phyloP scores from a whole-genome alignment of 2,888 invertebrate genomes.

The Pelosia muscerda region DNA sequence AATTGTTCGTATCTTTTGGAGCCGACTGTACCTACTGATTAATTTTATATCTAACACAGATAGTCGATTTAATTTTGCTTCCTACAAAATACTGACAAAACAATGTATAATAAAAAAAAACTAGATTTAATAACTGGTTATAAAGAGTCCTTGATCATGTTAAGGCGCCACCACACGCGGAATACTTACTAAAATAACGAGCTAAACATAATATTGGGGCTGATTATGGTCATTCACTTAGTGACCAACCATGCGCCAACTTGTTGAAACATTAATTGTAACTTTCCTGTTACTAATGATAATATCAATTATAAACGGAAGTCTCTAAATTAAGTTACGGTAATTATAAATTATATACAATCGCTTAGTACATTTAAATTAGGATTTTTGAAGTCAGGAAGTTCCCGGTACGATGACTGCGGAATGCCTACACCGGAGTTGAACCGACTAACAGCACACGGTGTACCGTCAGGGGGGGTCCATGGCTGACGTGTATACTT shows the following conservation, averaged over 20 bases:
- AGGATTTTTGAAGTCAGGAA: background rate
- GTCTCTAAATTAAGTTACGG: background rate
- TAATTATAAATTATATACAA: background rate
- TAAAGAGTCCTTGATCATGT: background rate
- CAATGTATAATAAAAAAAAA: background rate
- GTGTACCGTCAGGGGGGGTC: background rate
- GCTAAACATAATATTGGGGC: background rate
- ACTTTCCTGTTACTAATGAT: background rate
- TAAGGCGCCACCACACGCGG: background rate
- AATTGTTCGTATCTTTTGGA: too few species aligned
- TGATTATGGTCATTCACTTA: background rate
- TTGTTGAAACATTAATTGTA: background rate
- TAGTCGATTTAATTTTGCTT: too few species aligned
- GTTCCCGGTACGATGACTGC: background rate
- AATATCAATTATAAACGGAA: constrained; percentile 1
- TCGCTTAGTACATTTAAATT: background rate
- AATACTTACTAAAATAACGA: too few species aligned
- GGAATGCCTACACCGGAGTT: background rate
- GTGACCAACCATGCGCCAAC: constrained; percentile 3
- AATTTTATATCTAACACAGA: too few species aligned
- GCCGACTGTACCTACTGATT: too few species aligned
- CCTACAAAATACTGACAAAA: too few species aligned
- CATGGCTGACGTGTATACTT: background rate
- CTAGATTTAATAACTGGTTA: background rate
- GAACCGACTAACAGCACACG: background rate